Evolutionary conservation across 2,113 vertebrate species (phyloP), one percentile per base, ranked within the genome.

Genomic region (Tichodroma muraria): DNA sequence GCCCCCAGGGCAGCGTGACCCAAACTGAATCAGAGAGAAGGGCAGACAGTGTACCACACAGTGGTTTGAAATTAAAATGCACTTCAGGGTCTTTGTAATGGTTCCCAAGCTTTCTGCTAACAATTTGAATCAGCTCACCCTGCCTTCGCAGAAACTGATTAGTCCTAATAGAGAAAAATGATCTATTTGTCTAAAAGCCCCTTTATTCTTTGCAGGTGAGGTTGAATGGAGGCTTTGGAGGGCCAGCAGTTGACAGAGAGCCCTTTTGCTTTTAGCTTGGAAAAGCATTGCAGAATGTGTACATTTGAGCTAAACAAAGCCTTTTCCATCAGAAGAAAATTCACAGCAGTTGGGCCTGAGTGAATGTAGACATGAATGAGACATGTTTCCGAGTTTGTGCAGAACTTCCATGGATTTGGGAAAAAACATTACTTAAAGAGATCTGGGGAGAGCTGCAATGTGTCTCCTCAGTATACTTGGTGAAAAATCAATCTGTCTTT

Each of bases 161-260:
- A 15, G 10, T 13, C 23, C 11, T n/a, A 14, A 23, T 23, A 31
- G 47, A 18, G 60, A 50, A 64, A 85, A 42, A 24, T 5, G 4
- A 44, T 33, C n/a, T 11, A 4, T 24, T 19, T 60, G 35, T 23
- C 40, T 60, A 33, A 52, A 52, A 3, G 0, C 0, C 1, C 28
- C 40, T 27, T 81, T 57, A 4, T 19, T 65, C 50, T 42, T 44
- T 38, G 33, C 30, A 17, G 16, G 22, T 30, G 40, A 23, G 53
- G 63, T 23, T 49, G 59, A 76, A 22, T 6, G 30, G 27, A 47
- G 30, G 59, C 23, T 52, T 90, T 72, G 28, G 20, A 53, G 13
- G 14, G 54, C n/a, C n/a, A 14, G 31, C n/a, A 9, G 24, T 17
- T 76, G 40, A 44, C 27, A 25, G n/a, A 3, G 4, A 45, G 20